phyloP scores from a whole-genome alignment of 2,888 invertebrate species.

The Celastrina argiolus region DNA sequence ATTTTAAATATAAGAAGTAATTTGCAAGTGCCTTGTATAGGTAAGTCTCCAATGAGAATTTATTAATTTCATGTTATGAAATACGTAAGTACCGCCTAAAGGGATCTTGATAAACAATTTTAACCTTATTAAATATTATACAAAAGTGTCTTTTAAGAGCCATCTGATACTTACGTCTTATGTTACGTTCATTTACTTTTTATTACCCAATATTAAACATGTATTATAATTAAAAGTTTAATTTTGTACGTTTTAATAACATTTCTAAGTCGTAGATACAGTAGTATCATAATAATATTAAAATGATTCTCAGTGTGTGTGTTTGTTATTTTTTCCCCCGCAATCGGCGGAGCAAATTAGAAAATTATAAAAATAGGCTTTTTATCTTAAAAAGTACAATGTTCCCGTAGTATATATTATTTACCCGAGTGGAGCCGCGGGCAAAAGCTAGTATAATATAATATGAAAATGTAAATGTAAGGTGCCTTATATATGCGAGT shows the following conservation, averaged over 20 bases:
- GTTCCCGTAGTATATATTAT: too few relatives aligned
- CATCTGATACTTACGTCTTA: neutral
- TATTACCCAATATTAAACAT: neutral
- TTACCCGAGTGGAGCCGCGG: too few relatives aligned
- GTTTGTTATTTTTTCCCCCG: too few relatives aligned
- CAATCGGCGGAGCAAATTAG: too few relatives aligned
- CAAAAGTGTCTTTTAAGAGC: neutral
- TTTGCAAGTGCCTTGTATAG: neutral
- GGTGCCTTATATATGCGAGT: too few relatives aligned
- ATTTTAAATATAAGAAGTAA: neutral
- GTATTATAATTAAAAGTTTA: neutral
- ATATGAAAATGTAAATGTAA: too few relatives aligned
- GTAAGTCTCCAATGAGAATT: constrained; percentile 8
- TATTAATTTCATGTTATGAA: constrained; percentile 20
- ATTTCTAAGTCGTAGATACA: neutral
- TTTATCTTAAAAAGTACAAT: too few relatives aligned
- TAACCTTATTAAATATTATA: neutral
- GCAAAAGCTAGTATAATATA: too few relatives aligned
- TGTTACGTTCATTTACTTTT: neutral
- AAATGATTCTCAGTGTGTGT: too few relatives aligned
- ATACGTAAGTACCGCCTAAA: constrained; percentile 11
- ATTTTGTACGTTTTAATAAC: neutral
- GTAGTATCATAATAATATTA: neutral
- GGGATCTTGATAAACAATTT: constrained; percentile 14
- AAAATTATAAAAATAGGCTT: too few relatives aligned